phyloP scores from a whole-genome alignment of 2,888 invertebrate genomes.

The Elmis aenea region DNA sequence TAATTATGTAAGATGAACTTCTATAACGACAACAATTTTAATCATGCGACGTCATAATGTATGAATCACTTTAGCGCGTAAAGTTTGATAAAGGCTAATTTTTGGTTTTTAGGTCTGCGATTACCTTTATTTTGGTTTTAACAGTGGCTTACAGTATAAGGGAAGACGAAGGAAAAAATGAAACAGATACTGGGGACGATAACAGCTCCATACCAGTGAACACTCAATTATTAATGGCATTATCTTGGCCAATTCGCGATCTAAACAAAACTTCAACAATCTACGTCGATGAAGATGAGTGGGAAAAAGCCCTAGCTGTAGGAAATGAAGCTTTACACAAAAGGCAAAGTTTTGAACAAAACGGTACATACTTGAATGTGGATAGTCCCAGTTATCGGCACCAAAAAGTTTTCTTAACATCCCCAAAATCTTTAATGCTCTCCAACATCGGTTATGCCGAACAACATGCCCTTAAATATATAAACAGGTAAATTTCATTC shows the following conservation, averaged over 20 bases:
- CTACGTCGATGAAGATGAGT: slow-evolving; percentile 32
- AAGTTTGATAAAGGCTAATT: neutral
- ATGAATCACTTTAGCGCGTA: too few relatives aligned
- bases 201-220: too few relatives aligned
- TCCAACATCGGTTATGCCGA: slow-evolving; percentile 64
- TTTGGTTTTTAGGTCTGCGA: slow-evolving; percentile 28
- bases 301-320: slow-evolving; percentile 50
- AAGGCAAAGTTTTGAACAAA: slow-evolving; percentile 53
- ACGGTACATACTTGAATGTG: slow-evolving; percentile 47
- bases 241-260: slow-evolving; percentile 13
- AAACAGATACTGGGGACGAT: too few relatives aligned
- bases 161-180: slow-evolving; percentile 2
- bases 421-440: slow-evolving; percentile 55
- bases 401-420: slow-evolving; percentile 64
- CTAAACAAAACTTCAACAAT: slow-evolving; percentile 31
- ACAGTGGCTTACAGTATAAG: slow-evolving; percentile 16
- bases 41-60: too few relatives aligned
- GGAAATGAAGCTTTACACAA: slow-evolving; percentile 56
- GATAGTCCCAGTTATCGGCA: slow-evolving; percentile 65
- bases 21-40: too few relatives aligned
- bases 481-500: slow-evolving; percentile 24
- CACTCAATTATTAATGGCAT: slow-evolving; percentile 8
- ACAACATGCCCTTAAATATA: slow-evolving; percentile 60
- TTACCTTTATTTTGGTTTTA: slow-evolving; percentile 26
- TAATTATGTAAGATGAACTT: too few relatives aligned